Conservation (phyloP, 2,113 vertebrate genomes). For the Melanocharis versteri region DNA sequence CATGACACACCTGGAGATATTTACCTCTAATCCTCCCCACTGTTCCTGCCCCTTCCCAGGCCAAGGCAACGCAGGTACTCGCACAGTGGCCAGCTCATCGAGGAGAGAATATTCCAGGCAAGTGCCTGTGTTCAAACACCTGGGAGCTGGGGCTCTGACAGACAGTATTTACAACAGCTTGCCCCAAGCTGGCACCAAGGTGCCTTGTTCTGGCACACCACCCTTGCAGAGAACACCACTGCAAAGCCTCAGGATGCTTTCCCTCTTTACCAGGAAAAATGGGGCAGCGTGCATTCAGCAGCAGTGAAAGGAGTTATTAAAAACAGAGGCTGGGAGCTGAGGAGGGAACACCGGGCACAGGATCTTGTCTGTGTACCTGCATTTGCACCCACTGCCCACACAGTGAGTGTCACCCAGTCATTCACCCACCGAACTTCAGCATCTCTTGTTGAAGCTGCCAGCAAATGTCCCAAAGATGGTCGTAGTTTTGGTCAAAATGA, state of each 20-base stretch:
- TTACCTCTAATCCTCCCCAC: neutral
- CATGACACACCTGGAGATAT: neutral
- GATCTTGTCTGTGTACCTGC: neutral
- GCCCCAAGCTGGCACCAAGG: neutral
- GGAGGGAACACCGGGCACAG: neutral
- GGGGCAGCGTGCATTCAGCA: neutral
- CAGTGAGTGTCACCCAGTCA: neutral
- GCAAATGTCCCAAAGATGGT: neutral
- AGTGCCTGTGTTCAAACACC: neutral
- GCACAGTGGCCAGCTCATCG: neutral
- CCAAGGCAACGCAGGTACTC: rapidly evolving
- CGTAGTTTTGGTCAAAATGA: neutral
- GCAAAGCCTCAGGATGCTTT: neutral
- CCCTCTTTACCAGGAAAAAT: neutral
- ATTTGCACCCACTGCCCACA: neutral
- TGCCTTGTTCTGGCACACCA: neutral
- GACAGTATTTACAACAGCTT: neutral
- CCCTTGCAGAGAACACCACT: neutral
- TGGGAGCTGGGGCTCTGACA: neutral
- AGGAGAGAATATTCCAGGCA: neutral
- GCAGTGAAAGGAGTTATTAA: neutral
- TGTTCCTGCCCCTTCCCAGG: neutral
- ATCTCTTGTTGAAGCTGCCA: neutral
- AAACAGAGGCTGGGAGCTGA: neutral
- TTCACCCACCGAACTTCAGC: neutral